These are phyloP conservation scores for Molossus alvarezi DNA, from an alignment of 2,797 vertebrate species.

Conservation along the genomic window DNA sequence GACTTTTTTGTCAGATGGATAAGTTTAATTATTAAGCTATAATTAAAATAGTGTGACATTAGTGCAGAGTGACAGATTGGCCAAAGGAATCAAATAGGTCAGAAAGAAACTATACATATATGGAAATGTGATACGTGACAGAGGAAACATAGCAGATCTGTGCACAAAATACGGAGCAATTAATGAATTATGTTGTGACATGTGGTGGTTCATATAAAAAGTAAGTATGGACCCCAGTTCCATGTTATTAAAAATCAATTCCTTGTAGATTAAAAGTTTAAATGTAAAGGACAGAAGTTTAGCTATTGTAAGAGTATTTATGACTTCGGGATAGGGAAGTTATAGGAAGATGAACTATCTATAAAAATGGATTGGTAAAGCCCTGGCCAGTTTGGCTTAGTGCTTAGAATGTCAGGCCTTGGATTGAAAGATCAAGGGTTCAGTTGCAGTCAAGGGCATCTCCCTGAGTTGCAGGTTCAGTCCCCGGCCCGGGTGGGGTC, in stretches of 20 bases:
- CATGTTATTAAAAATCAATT: slow-evolving; percentile 12
- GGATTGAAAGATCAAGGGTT: no score
- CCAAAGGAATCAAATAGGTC: neutral
- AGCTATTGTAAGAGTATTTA: neutral
- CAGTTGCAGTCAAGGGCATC: no score
- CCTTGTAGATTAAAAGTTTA: neutral
- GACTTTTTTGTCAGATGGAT: neutral
- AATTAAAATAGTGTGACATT: neutral
- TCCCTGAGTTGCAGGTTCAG: no score
- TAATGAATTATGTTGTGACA: neutral
- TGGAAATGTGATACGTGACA: neutral
- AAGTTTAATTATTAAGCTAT: neutral
- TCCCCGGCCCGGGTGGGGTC: no score
- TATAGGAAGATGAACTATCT: neutral
- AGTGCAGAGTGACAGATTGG: neutral
- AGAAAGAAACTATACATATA: neutral
- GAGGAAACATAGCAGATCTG: neutral
- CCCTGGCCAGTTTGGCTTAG: no score
- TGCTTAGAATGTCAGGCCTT: no score
- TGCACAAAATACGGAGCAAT: neutral
- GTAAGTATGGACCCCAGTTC: neutral
- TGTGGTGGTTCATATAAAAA: neutral
- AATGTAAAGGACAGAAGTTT: neutral
- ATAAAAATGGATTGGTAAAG: slow-evolving; percentile 11
- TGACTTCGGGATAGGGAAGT: slow-evolving; percentile 7